phyloP scores from a whole-genome alignment of 2,797 vertebrate genomes.

The Bovichtus variegatus region DNA sequence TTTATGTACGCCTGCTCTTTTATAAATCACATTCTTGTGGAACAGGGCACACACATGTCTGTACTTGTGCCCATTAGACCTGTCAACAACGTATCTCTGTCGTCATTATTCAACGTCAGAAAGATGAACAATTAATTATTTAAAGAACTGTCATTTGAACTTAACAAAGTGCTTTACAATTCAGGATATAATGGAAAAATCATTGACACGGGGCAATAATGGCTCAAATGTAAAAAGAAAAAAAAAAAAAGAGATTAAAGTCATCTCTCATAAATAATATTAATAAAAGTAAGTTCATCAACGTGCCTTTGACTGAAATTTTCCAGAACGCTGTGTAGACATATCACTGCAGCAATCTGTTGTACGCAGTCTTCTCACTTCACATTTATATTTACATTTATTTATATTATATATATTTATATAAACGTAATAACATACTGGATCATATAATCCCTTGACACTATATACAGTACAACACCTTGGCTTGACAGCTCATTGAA shows the following conservation, averaged over 20 bases:
- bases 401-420: too few species aligned
- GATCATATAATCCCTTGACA: neutral
- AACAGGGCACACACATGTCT: neutral
- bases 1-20: neutral
- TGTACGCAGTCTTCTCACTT: too few species aligned
- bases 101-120: neutral
- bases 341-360: too few species aligned
- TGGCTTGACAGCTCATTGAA: neutral
- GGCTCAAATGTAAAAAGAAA: neutral
- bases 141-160: neutral
- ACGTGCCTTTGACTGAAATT: neutral
- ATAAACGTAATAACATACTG: neutral
- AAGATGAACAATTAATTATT: neutral
- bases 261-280: neutral
- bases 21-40: neutral
- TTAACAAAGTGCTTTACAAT: neutral
- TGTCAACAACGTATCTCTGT: neutral
- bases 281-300: neutral
- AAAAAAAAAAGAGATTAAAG: neutral
- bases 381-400: too few species aligned
- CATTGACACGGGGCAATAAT: neutral
- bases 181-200: neutral
- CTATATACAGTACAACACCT: neutral
- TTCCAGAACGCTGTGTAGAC: neutral
- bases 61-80: neutral